Conservation (phyloP, 2,888 invertebrate genomes). For the Marasmarcha lunaedactyla region DNA sequence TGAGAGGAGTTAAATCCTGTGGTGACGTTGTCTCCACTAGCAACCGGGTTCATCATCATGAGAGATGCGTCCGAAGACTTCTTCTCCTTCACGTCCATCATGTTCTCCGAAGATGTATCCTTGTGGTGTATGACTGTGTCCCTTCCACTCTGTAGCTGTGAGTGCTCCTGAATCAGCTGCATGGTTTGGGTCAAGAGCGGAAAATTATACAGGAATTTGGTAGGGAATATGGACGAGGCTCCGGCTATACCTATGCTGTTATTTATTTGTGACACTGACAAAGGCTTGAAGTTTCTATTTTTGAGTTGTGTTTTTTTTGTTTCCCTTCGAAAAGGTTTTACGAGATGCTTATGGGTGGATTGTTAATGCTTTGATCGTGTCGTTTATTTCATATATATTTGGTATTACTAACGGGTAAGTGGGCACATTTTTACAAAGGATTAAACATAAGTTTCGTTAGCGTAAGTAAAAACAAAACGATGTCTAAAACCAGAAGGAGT, state of each 20-base stretch:
- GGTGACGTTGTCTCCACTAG: conserved; percentile 55
- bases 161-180: conserved; percentile 47
- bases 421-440: too few relatives aligned
- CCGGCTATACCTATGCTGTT: too few relatives aligned
- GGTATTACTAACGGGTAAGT: too few relatives aligned
- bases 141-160: conserved; percentile 24
- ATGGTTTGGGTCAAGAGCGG: conserved; percentile 18
- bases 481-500: too few relatives aligned
- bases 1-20: conserved; percentile 40
- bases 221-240: too few relatives aligned
- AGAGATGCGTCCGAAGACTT: conserved; percentile 42
- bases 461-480: too few relatives aligned
- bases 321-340: conserved; percentile 3
- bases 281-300: conserved; percentile 33
- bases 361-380: too few relatives aligned
- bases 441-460: too few relatives aligned
- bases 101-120: conserved; percentile 24
- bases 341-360: neutral
- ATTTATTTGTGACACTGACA: conserved; percentile 23
- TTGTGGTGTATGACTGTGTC: conserved; percentile 30
- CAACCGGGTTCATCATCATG: conserved; percentile 52
- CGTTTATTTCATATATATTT: too few relatives aligned
- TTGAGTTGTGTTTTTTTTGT: conserved; percentile 21
- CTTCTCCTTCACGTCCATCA: conserved; percentile 35
- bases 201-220: too few relatives aligned